Conservation (phyloP, 53 echinoderm and acorn worm genomes). For the Antedon mediterranea region DNA sequence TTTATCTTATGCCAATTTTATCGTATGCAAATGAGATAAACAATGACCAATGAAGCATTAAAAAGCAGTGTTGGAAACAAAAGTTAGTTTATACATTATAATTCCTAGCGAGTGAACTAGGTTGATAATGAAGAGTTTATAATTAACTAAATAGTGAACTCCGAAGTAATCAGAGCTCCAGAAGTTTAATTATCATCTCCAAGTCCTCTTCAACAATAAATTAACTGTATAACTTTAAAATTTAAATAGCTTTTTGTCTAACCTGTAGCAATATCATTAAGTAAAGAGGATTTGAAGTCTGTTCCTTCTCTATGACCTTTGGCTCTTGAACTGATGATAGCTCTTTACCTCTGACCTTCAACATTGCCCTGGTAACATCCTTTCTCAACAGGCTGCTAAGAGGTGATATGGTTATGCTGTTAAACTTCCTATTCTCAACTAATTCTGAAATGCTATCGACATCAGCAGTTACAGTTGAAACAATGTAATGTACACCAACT, state of each 20-base stretch:
- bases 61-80: too few species aligned
- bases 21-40: too few species aligned
- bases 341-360: conserved; percentile 67
- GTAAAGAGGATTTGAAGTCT: conserved; percentile 63
- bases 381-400: conserved; percentile 31
- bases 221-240: not conserved
- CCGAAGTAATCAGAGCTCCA: too few species aligned
- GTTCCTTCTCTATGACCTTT: conserved; percentile 35
- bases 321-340: conserved; percentile 45
- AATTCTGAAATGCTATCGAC: conserved; percentile 36
- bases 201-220: not conserved
- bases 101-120: too few species aligned
- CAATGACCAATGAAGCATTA: too few species aligned
- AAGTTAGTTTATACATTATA: too few species aligned
- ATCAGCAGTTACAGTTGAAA: conserved; percentile 38
- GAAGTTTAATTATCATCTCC: too few species aligned
- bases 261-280: conserved; percentile 61
- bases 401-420: conserved; percentile 21
- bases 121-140: too few species aligned
- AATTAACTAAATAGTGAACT: too few species aligned
- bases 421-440: conserved; percentile 21
- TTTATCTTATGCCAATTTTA: too few species aligned
- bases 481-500: conserved; percentile 23
- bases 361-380: conserved; percentile 42
- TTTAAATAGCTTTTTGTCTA: not conserved